Base-by-base conservation (phyloP, 2,797 vertebrate species). In the Holocentrus rufus region DNA sequence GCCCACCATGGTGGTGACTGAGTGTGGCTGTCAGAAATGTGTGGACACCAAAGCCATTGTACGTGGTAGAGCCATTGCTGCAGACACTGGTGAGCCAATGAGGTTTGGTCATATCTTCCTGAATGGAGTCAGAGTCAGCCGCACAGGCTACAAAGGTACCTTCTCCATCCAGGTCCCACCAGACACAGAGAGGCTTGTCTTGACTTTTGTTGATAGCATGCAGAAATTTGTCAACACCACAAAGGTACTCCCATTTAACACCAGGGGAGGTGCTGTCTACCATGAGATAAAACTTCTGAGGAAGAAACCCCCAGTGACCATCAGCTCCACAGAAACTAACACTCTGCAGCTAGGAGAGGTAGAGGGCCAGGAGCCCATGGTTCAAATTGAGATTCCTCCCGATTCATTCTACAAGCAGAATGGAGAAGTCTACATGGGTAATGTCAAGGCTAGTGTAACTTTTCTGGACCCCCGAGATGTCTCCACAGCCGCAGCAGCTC, bases 171-270 rank as follows among this genome's bases (percentile, higher is more conserved):
- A 97, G 0, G 90, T 99, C 50, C 96, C 98, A 46, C 90, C 92
- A 57, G 95, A 96, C 71, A 98, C 92, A 0, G 95, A 97, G 72
- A 95, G 98, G 52, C 87, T 99, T 22, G 98, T 99, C 60, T 89
- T 99, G 60, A 99, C 97, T 0, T 99, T 99, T 0, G 96, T 98
- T 2, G 98, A 99, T 84, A 95, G 96, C 80, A 91, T 98, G 89
- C 95, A 98, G 70, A 99, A 97, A 86, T 99, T 99, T 62, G 93
- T 99, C 77, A 98, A 99, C 78, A 99, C 96, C 18, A 99, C 98
- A 18, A 99, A 99, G 88, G 96, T 99, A 53, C 93, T 99, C 47
- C 94, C 96, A 25, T 99, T 98, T 87, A 98, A 96, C 78, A 92
- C 89, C 76, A 98, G 95, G 0, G 98, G 98, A 10, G 97, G 97